Percentiles rank a stretch among this genome's conserved stretches.
phyloP scores from a whole-genome alignment of 2,113 vertebrate genomes.

The Pelvicachromis taeniatus region DNA sequence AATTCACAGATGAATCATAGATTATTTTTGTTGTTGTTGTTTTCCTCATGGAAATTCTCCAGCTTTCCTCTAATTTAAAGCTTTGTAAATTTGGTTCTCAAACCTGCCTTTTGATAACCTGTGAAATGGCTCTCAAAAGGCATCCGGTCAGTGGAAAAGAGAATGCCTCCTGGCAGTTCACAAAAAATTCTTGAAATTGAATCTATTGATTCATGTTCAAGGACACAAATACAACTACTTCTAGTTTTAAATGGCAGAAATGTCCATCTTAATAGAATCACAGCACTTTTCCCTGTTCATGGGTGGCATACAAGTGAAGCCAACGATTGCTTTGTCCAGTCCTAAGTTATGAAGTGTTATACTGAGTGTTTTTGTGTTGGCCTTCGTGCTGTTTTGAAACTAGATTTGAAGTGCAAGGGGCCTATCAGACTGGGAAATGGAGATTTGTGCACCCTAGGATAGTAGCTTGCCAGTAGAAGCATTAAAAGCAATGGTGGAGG shows the following conservation, averaged over 20 bases:
- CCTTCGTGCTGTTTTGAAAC: background rate
- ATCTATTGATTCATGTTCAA: background rate
- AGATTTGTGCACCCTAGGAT: background rate
- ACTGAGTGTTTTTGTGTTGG: background rate
- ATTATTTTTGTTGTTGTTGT: background rate
- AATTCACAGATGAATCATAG: background rate
- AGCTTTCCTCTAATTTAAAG: background rate
- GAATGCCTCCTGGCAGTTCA: background rate
- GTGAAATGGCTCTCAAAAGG: background rate
- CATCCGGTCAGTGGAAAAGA: background rate
- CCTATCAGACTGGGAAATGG: background rate
- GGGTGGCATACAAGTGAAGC: background rate
- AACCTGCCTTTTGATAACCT: background rate
- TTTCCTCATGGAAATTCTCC: background rate
- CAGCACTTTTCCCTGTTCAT: background rate
- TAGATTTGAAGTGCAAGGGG: background rate
- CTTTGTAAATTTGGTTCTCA: background rate
- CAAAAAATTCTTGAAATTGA: background rate
- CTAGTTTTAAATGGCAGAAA: background rate
- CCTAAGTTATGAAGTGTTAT: background rate
- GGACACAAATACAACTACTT: background rate
- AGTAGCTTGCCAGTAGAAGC: background rate
- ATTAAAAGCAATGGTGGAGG: background rate
- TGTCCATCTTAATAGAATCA: background rate
- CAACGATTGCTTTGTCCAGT: background rate